Evolutionary conservation across 1,140 invertebrate genomes (phyloP), one percentile per base, ranked within the genome.

Genomic region (Diorhabda elongata): DNA sequence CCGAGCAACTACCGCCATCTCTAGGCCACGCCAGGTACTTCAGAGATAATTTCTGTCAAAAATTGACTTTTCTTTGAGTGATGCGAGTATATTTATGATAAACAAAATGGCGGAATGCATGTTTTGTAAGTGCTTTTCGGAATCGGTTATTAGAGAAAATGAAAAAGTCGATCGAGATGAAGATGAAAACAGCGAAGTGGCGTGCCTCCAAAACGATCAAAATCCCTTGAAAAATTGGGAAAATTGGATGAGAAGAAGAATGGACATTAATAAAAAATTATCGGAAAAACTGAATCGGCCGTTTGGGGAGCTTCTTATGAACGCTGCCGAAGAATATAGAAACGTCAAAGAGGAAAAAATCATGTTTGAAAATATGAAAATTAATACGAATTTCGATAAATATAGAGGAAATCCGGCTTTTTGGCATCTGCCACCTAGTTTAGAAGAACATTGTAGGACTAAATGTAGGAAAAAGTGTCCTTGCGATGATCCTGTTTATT

Each of bases 391-490:
- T 52, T 73, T 74, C 47, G 76, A 79, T 70, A 73, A 72, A 62
- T 73, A 73, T 8, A 64, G 76, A 47, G 76, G 76, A 44, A 75
- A 77, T 63, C 76, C 76, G 4, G 67, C 64, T 3, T 78, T 76
- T 56, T 79, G 75, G 74, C 69, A 66, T 57, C 43, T 76, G 3
- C 75, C 76, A 8, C 52, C 42, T 58, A 44, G 60, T 61, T 72
- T 60, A 44, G 60, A 56, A 66, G 56, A 63, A 7, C 66, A 58
- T n/a, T 11, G 43, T 9, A 9, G 8, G 58, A 62, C 67, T 56
- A 57, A 71, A n/a, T 56, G 8, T 47, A 57, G 11, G 65, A 52
- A 52, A 3, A 52, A 4, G n/a, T 52, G 47, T 52, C n/a, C n/a
- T 6, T 52, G 47, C n/a, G 2, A 52, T 8, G 67, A 68, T 67